A percentile compares a stretch with the other conserved stretches of the same genome.
phyloP scores from a whole-genome alignment of 2,797 vertebrate genomes.

The Moxostoma hubbsi region DNA sequence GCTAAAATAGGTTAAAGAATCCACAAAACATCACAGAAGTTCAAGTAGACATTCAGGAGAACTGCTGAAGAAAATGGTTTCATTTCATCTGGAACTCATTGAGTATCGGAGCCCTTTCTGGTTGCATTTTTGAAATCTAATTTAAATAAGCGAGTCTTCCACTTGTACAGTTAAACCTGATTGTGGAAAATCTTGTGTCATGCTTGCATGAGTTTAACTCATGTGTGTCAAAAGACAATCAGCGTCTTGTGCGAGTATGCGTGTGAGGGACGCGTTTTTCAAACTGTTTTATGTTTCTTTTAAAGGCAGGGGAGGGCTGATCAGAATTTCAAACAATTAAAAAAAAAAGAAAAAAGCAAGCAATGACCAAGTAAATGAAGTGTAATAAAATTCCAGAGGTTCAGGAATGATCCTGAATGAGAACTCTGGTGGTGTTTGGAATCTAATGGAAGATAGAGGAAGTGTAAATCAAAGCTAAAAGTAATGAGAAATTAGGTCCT shows the following conservation, averaged over 20 bases:
- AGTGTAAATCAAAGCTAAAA: conserved; percentile 52
- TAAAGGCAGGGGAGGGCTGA: neutral
- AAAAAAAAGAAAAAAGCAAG: neutral
- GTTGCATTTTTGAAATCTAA: conserved; percentile 11
- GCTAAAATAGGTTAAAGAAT: conserved; percentile 40
- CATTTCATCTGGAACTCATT: conserved; percentile 43
- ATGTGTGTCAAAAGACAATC: conserved; percentile 56
- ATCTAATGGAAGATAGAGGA: conserved; percentile 20
- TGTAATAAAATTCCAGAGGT: conserved; percentile 26
- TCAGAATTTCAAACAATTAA: neutral
- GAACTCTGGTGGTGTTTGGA: no score
- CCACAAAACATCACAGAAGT: neutral
- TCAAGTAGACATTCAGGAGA: conserved; percentile 7
- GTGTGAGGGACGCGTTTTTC: conserved; percentile 1
- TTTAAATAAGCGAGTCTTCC: conserved; percentile 39
- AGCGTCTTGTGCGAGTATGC: conserved; percentile 30
- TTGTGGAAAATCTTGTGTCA: conserved; percentile 47
- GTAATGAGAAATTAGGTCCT: conserved; percentile 70
- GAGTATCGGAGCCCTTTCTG: conserved; percentile 55
- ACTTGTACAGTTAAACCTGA: conserved; percentile 42
- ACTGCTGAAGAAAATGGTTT: conserved; percentile 12
- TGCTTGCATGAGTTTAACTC: conserved; percentile 54
- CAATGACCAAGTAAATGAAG: neutral
- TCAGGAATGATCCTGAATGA: conserved; percentile 40
- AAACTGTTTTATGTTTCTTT: neutral